Evolutionary conservation across 1,140 invertebrate species (phyloP).

Genomic region (Trichonephila inaurata): DNA sequence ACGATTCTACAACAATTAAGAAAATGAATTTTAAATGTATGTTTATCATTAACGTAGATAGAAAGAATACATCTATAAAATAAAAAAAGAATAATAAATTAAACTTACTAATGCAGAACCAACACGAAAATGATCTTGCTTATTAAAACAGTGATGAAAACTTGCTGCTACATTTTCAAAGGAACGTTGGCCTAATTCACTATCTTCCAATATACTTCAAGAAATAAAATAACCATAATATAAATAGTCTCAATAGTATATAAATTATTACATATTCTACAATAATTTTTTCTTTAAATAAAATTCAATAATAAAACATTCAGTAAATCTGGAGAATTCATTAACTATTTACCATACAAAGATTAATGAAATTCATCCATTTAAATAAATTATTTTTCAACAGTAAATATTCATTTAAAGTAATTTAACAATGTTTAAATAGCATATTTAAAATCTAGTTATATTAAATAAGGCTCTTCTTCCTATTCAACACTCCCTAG

Average conservation of each 20-base stretch:
- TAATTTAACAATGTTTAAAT: no score
- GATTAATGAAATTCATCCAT: neutral
- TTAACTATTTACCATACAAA: neutral
- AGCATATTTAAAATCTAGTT: no score
- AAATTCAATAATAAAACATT: neutral
- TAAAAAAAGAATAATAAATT: no score
- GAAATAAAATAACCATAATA: slow-evolving; percentile 24
- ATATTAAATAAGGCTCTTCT: no score
- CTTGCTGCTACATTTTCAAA: slow-evolving; percentile 86
- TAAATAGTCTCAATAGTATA: neutral
- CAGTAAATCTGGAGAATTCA: neutral
- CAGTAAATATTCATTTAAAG: no score
- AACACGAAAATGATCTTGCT: slow-evolving; percentile 88
- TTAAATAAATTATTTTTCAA: no score
- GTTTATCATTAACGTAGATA: no score
- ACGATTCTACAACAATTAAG: no score
- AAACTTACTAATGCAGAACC: slow-evolving; percentile 81
- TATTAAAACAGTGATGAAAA: slow-evolving; percentile 88
- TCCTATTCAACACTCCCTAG: no score
- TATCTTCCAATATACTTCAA: slow-evolving; percentile 85
- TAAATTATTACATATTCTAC: neutral
- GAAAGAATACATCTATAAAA: no score
- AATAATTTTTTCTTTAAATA: neutral
- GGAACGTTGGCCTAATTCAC: slow-evolving; percentile 84
- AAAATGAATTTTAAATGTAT: no score